Evolutionary conservation across 1,140 invertebrate species (phyloP).

Genomic region (Brachionus plicatilis): DNA sequence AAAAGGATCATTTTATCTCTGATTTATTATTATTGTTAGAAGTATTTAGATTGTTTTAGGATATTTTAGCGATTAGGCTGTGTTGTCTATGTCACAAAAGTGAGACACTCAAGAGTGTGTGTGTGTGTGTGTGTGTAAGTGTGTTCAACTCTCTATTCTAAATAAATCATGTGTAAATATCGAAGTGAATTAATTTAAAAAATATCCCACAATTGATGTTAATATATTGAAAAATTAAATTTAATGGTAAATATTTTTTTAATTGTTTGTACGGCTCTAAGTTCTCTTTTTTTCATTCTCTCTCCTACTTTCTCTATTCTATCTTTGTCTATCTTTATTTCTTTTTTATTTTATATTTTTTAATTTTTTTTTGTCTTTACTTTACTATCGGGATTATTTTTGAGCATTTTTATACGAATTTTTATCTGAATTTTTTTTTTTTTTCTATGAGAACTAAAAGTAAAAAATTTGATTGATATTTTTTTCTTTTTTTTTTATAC

Average conservation of each 20-base stretch:
- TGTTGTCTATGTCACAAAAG: background rate
- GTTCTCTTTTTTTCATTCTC: background rate
- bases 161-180: background rate
- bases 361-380: background rate
- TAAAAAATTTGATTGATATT: background rate
- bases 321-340: background rate
- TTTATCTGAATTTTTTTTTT: background rate
- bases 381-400: background rate
- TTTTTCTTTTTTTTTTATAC: too few species aligned
- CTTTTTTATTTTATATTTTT: background rate
- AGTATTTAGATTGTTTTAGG: background rate
- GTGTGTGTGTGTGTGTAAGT: too few species aligned
- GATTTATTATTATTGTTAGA: conserved; percentile 10
- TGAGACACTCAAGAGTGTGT: background rate
- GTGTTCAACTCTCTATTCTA: background rate
- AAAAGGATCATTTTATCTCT: conserved; percentile 30
- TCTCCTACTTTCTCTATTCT: too few species aligned
- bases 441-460: background rate
- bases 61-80: background rate
- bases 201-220: background rate
- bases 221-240: background rate
- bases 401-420: background rate
- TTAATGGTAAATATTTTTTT: background rate
- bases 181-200: background rate
- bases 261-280: conserved; percentile 10